Percentiles rank a stretch among this genome's conserved stretches.
These are phyloP conservation scores for Montipora sp. DNA, from an alignment of 64 coral and sea anemone species.

Conservation along the genomic window DNA sequence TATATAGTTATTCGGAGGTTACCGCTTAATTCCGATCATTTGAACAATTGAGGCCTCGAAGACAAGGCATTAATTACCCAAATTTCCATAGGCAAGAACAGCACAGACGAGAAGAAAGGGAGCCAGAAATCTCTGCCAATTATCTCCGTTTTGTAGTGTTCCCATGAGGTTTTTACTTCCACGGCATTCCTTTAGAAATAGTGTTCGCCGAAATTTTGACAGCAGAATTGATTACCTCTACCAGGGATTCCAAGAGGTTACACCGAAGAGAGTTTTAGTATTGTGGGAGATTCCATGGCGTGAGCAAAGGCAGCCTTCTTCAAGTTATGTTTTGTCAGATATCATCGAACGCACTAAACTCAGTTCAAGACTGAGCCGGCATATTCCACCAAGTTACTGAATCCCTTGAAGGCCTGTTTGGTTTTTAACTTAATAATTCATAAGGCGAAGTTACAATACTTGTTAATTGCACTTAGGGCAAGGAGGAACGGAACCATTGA, in stretches of 20 bases:
- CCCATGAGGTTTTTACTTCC: neutral
- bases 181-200: neutral
- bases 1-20: no score
- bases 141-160: neutral
- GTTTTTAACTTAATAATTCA: slow-evolving; percentile 14
- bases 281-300: no score
- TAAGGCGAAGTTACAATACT: neutral
- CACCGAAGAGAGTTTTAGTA: no score
- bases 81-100: slow-evolving; percentile 22
- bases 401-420: neutral
- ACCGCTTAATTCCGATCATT: no score
- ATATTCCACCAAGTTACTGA: neutral
- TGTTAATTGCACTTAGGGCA: slow-evolving; percentile 24
- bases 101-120: neutral
- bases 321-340: neutral
- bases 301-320: no score
- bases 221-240: neutral
- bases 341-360: neutral
- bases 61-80: slow-evolving; percentile 18
- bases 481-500: neutral
- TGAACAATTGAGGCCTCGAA: neutral
- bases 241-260: neutral
- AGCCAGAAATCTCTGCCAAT: neutral
- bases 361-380: neutral
- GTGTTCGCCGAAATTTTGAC: neutral